A percentile compares a stretch with the other conserved stretches of the same genome.
Evolutionary conservation across 2,113 vertebrate genomes (phyloP).

Genomic region (Hystrix cristata): DNA sequence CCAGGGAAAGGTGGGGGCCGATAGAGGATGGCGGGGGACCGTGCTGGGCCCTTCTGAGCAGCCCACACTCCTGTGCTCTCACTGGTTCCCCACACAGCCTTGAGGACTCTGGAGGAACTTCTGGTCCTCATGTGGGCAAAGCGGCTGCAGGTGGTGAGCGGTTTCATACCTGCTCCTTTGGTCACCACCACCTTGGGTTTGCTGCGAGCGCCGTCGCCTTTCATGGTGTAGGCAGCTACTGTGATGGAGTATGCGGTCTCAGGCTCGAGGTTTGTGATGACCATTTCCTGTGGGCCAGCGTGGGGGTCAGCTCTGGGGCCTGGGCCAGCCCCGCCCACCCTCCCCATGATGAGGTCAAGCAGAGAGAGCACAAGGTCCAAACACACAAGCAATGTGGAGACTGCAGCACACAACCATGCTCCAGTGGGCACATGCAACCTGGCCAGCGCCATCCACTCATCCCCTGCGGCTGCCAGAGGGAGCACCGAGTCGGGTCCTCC

Average conservation of each 20-base stretch:
- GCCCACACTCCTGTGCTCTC: not conserved
- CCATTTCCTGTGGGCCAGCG: constrained; percentile 93
- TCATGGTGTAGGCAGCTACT: constrained; percentile 99
- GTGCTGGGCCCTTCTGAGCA: not conserved
- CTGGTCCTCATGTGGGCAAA: not conserved
- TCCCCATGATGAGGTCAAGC: not conserved
- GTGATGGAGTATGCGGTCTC: constrained; percentile 98
- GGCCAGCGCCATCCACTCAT: fast-evolving
- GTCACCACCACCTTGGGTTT: constrained; percentile 97
- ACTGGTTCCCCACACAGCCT: not conserved
- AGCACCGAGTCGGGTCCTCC: not conserved
- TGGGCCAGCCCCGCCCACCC: not conserved
- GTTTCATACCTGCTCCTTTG: constrained; percentile 94
- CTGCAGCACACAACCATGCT: not conserved
- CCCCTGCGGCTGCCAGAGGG: not conserved
- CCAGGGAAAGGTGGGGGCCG: not conserved
- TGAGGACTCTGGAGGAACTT: too few species aligned
- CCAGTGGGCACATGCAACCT: not conserved
- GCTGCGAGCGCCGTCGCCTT: constrained; percentile 98
- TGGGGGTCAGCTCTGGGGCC: not conserved
- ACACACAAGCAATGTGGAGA: constrained; percentile 60
- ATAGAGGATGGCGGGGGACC: not conserved
- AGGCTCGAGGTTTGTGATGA: constrained; percentile 96
- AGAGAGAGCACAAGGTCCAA: not conserved
- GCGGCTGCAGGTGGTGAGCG: fast-evolving